Evolutionary conservation across 2,888 invertebrate species (phyloP), one percentile per base, ranked within the genome.

Genomic region (Callimorpha dominula): DNA sequence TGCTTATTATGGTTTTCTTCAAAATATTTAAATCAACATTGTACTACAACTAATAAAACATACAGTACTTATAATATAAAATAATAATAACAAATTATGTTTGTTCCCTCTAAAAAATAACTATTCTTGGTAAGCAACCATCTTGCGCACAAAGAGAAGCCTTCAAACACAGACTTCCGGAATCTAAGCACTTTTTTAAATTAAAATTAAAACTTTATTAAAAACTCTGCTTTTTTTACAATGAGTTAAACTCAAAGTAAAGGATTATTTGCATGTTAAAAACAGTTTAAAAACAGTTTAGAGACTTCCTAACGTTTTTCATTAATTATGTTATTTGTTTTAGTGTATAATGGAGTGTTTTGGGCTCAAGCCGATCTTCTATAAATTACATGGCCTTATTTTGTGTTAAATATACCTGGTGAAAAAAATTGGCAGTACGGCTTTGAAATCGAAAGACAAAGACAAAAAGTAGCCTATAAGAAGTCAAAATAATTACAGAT

Each of bases 81-180:
- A 14, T 6, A 65, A 43, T 65, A 31, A 65, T 49, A 31, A 49
- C 20, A 43, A 43, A 20, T 49, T 65, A 14, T 31, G 4, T 65
- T 20, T 20, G 49, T 65, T 49, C 31, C 49, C 12, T 14, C 17
- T 14, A 65, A 65, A 49, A 49, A 14, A 6, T 31, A 49, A 49
- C 14, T 49, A 20, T 65, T 11, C 65, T 65, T 65, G 49, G 65
- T 65, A 31, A 65, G 15, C 20, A 4, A 46, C 43, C 43, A 64
- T 17, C 4, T 49, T 14, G 65, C n/a, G 14, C 49, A 65, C 65
- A 65, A 49, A 65, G 65, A 46, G 65, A 65, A 65, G 65, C 31
- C 65, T 65, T 65, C 65, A 65, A 49, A 65, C 31, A 65, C 65
- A 65, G 65, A 11, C 49, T 43, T 49, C 49, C 49, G 14, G 49